Conservation (phyloP, 2,113 vertebrate genomes). For the Nerophis lumbriciformis region DNA sequence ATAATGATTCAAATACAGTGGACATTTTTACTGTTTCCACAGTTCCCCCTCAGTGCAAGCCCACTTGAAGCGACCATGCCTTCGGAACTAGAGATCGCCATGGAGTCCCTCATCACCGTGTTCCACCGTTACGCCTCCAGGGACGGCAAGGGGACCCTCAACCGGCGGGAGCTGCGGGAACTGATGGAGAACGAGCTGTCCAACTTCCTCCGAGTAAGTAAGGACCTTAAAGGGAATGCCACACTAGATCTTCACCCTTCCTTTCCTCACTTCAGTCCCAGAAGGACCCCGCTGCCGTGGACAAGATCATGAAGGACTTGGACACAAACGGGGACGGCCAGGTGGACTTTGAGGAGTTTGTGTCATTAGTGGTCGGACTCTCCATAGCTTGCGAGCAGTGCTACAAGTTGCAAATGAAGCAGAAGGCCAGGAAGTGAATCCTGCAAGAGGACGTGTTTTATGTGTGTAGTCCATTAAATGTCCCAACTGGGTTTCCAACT, state of each 20-base stretch:
- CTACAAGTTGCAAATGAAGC: constrained; percentile 67
- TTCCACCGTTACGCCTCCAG: constrained; percentile 80
- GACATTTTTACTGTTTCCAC: not conserved
- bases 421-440: constrained; percentile 19
- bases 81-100: constrained; percentile 83
- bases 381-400: constrained; percentile 89
- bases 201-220: constrained; percentile 74
- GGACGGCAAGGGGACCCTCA: constrained; percentile 70
- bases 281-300: constrained; percentile 80
- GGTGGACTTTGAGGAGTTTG: constrained; percentile 91
- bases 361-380: constrained; percentile 87
- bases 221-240: not conserved
- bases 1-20: no score
- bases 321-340: constrained; percentile 83
- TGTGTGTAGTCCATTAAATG: constrained; percentile 38
- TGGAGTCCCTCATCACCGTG: constrained; percentile 83
- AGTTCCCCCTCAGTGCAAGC: constrained; percentile 2
- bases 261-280: constrained; percentile 67
- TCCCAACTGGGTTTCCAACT: constrained; percentile 18
- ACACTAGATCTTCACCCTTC: not conserved
- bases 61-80: constrained; percentile 62
- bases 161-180: constrained; percentile 71
- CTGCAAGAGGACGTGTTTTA: not conserved
- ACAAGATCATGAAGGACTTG: constrained; percentile 90
- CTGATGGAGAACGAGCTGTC: constrained; percentile 78